Evolutionary conservation across 2,797 vertebrate species (phyloP), one percentile per base, ranked within the genome.

Genomic region (Brachyrhaphis roseni): DNA sequence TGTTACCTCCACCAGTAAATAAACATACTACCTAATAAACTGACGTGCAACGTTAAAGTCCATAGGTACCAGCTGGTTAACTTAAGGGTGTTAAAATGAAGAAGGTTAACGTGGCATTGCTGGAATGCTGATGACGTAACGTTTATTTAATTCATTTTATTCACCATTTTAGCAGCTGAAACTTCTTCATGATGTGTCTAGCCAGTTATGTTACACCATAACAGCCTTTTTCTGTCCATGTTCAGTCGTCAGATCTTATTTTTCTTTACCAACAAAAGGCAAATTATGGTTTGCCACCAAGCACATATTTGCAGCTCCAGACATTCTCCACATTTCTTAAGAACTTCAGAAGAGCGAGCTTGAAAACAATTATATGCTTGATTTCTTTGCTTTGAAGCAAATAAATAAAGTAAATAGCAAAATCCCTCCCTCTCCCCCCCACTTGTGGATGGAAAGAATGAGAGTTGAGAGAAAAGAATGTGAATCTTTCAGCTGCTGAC

Each of bases 301-400:
- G 10, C 45, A 55, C 70, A 75, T 45, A 71, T 82, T 82, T 79
- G 51, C 39, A 76, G 82, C 80, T 76, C 8, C 77, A 49, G 62
- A 57, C 71, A 74, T 81, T 71, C 53, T 84, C 76, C 75, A 62
- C 18, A 46, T 88, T 80, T 85, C 66, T 70, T 75, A 18, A 79
- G 72, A 43, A 73, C 81, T 49, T 73, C n/a, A 26, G 8, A 62
- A 75, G 39, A 41, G 31, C 10, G 39, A 45, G 15, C 16, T 64
- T 18, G 46, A 76, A 59, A 84, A 82, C 57, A 39, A 79, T 73
- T 74, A 73, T 20, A 81, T 74, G 46, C 68, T 16, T 78, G 59
- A 84, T 78, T 78, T 62, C 53, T 45, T 45, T 62, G 55, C 74
- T 75, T 75, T 62, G 55, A 78, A 80, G 76, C 55, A 75, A 83